These are phyloP conservation scores for Meandrina meandrites DNA, from an alignment of 92 coral and sea anemone species.

Conservation along the genomic window DNA sequence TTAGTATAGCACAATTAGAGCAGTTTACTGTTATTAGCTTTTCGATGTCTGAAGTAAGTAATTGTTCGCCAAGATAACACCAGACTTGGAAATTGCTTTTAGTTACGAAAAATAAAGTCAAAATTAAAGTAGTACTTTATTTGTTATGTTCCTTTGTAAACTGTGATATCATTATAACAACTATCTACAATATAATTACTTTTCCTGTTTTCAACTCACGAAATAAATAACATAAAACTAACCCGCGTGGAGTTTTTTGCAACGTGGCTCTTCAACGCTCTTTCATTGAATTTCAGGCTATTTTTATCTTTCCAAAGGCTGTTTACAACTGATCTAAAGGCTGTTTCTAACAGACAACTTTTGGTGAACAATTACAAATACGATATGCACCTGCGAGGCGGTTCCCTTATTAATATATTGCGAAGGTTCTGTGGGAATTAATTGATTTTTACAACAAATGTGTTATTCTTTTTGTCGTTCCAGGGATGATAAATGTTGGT, in stretches of 20 bases:
- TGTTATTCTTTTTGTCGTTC: background rate
- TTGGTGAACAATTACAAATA: background rate
- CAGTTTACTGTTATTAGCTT: background rate
- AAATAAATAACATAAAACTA: slow-evolving; percentile 6
- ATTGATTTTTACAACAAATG: background rate
- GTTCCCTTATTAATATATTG: background rate
- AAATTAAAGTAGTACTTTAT: background rate
- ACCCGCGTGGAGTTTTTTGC: background rate
- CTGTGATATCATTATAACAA: slow-evolving; percentile 18
- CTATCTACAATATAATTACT: background rate
- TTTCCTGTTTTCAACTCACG: background rate
- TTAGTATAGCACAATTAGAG: background rate
- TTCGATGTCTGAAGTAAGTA: background rate
- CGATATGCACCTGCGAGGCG: background rate
- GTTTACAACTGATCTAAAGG: background rate
- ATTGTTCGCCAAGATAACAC: background rate
- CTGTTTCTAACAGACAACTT: background rate
- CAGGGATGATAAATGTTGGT: background rate
- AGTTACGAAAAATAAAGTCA: background rate
- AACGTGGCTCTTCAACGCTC: background rate
- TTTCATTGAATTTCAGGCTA: background rate
- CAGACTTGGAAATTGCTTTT: background rate
- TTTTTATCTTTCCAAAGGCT: background rate
- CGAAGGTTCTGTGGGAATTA: background rate
- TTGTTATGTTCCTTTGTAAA: background rate